phyloP scores from a whole-genome alignment of 2,113 vertebrate species.

The Atractosteus spatula region DNA sequence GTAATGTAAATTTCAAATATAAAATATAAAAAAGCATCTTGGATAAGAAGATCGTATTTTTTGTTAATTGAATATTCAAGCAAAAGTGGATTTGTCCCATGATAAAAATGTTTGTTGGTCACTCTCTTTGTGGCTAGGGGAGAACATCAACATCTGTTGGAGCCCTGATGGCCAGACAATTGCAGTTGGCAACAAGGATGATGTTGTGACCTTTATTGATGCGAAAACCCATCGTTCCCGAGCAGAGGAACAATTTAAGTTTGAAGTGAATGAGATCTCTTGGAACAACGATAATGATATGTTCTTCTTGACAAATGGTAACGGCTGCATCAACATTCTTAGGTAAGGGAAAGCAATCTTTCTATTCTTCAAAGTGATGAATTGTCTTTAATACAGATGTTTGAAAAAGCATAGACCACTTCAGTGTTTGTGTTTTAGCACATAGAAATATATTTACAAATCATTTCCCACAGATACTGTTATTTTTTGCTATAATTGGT shows the following conservation, averaged over 20 bases:
- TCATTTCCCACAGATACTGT: too few species aligned
- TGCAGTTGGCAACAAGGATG: constrained; percentile 97
- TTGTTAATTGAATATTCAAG: too few species aligned
- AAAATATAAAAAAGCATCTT: too few species aligned
- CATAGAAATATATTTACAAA: too few species aligned
- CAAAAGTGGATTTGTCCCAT: neutral
- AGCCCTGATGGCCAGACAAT: constrained; percentile 97
- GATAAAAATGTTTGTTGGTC: neutral
- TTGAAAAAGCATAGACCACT: too few species aligned
- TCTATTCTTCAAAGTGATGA: too few species aligned
- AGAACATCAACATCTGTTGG: constrained; percentile 99
- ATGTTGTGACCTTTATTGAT: constrained; percentile 97
- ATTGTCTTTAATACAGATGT: too few species aligned
- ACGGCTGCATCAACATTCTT: constrained; percentile 95
- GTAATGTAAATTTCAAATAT: too few species aligned
- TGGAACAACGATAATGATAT: constrained; percentile 98
- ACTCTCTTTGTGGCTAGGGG: constrained; percentile 62
- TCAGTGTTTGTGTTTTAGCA: too few species aligned
- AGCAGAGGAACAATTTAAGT: constrained; percentile 96
- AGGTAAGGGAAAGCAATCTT: constrained; percentile 62
- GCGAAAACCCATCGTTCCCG: constrained; percentile 90
- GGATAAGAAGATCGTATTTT: too few species aligned
- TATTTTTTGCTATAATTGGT: too few species aligned
- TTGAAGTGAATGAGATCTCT: constrained; percentile 98
- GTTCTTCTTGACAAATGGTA: constrained; percentile 97